Evolutionary conservation across 2,113 vertebrate genomes (phyloP).

Genomic region (Perognathus longimembris): DNA sequence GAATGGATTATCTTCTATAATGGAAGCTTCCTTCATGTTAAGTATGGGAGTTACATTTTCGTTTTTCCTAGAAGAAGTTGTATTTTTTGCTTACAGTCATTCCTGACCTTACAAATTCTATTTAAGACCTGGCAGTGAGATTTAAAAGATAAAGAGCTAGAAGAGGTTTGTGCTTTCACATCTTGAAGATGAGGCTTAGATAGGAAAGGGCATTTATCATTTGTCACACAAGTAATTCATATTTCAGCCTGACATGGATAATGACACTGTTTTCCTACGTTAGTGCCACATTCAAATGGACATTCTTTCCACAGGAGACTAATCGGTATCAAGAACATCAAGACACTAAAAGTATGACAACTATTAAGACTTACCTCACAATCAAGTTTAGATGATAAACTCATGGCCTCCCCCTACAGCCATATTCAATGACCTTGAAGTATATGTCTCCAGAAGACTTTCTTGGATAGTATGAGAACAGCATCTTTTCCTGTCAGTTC

Average conservation of each 20-base stretch:
- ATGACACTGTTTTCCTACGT: background rate
- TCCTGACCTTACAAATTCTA: background rate
- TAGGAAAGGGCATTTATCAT: background rate
- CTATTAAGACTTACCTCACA: background rate
- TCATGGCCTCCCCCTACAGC: too few species aligned
- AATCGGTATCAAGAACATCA: background rate
- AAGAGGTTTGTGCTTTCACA: background rate
- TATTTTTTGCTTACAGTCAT: background rate
- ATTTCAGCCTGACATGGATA: background rate
- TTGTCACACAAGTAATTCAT: background rate
- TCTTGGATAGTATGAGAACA: background rate
- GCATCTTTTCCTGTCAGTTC: background rate
- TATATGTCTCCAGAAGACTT: background rate
- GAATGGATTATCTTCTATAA: background rate
- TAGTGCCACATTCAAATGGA: background rate
- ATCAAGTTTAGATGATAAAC: background rate
- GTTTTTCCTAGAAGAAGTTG: background rate
- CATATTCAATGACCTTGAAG: background rate
- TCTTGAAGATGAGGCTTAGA: background rate
- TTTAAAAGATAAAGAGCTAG: background rate
- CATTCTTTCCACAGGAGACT: background rate
- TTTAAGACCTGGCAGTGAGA: background rate
- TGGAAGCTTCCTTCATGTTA: background rate
- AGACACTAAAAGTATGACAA: background rate
- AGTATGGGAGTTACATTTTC: background rate